Evolutionary conservation across 2,888 invertebrate species (phyloP).

Genomic region (Mantis religiosa): DNA sequence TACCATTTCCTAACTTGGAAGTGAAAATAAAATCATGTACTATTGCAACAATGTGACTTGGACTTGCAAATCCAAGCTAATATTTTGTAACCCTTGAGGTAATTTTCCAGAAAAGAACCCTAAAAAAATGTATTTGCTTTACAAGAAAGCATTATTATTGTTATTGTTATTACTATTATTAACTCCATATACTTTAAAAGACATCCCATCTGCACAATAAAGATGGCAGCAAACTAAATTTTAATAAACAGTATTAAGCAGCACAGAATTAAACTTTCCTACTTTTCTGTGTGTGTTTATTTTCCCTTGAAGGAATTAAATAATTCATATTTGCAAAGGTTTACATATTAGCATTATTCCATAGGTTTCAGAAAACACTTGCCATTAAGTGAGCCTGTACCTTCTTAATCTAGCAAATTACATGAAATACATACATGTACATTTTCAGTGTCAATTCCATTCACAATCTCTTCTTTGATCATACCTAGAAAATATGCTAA

Average conservation of each 20-base stretch:
- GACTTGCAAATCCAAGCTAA: neutral
- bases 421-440: neutral
- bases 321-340: neutral
- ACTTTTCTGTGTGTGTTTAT: neutral
- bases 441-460: neutral
- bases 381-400: neutral
- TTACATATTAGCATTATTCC: neutral
- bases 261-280: neutral
- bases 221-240: neutral
- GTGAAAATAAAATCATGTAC: neutral
- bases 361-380: neutral
- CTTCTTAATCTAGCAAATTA: neutral
- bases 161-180: neutral
- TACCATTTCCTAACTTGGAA: neutral
- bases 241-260: neutral
- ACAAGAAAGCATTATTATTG: neutral
- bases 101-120: neutral
- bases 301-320: neutral
- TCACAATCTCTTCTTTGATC: neutral
- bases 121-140: neutral
- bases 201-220: neutral
- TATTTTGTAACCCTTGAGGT: neutral
- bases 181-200: neutral
- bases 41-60: neutral
- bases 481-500: neutral